Evolutionary conservation across 2,113 vertebrate genomes (phyloP).

Genomic region (Muscicapa adusta): DNA sequence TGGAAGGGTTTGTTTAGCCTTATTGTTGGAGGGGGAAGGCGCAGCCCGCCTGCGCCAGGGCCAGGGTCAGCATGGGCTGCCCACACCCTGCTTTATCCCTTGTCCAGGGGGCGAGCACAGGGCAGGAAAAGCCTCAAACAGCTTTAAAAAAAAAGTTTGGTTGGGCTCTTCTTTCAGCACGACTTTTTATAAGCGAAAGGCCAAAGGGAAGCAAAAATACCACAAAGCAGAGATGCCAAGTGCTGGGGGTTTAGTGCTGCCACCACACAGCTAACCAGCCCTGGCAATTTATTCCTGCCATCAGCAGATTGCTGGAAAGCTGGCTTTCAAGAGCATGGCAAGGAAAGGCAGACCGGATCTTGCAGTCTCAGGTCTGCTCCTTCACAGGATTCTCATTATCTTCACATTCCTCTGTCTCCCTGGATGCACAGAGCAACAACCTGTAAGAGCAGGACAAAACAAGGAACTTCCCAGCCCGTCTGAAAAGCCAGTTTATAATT

Average conservation of each 20-base stretch:
- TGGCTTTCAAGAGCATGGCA: background rate
- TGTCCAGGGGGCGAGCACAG: background rate
- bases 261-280: background rate
- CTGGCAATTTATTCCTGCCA: slow-evolving; percentile 24
- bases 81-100: slow-evolving; percentile 46
- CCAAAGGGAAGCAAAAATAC: slow-evolving; percentile 44
- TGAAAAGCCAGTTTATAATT: slow-evolving; percentile 52
- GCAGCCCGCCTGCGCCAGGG: slow-evolving; percentile 6
- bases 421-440: background rate
- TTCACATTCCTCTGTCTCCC: background rate
- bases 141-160: slow-evolving; percentile 22
- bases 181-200: slow-evolving; percentile 36
- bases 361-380: background rate
- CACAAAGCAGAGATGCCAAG: slow-evolving; percentile 27
- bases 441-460: slow-evolving; percentile 18
- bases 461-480: slow-evolving; percentile 20
- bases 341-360: background rate
- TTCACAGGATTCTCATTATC: background rate
- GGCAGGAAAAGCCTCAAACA: slow-evolving; percentile 38
- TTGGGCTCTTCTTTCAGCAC: background rate
- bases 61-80: slow-evolving; percentile 17
- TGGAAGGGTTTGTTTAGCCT: slow-evolving; percentile 62
- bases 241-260: slow-evolving; percentile 20
- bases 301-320: slow-evolving; percentile 46
- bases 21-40: slow-evolving; percentile 68